Percentiles rank a stretch among this genome's conserved stretches.
These are phyloP conservation scores for Cyaniris semiargus DNA, from an alignment of 2,888 invertebrate genomes.

Conservation along the genomic window DNA sequence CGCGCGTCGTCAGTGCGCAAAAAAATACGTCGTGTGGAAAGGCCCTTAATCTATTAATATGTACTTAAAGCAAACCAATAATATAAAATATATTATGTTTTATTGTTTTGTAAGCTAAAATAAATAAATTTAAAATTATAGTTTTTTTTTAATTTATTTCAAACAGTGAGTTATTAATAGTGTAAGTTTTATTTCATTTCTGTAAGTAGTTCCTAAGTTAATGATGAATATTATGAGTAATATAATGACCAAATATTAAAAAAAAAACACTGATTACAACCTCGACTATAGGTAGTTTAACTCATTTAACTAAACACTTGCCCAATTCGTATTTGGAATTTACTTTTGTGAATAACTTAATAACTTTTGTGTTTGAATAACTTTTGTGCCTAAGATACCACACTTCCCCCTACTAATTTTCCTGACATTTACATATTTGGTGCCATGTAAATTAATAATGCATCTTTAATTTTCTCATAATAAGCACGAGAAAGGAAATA, in stretches of 20 bases:
- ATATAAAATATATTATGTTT: not conserved
- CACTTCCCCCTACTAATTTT: not conserved
- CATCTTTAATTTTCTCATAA: slow-evolving; percentile 4
- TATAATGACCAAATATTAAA: too few relatives aligned
- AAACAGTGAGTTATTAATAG: not conserved
- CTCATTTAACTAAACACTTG: too few relatives aligned
- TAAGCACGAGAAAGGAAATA: not conserved
- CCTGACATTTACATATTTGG: not conserved
- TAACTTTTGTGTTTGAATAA: too few relatives aligned
- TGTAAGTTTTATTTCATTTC: too few relatives aligned
- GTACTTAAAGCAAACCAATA: not conserved
- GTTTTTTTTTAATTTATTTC: not conserved
- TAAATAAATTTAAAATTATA: not conserved
- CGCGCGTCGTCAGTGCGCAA: too few relatives aligned
- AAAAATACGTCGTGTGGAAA: too few relatives aligned
- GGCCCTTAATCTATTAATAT: not conserved
- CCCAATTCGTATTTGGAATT: too few relatives aligned
- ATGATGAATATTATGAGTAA: too few relatives aligned
- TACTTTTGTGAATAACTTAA: too few relatives aligned
- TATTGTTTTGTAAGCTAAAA: not conserved
- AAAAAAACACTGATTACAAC: too few relatives aligned
- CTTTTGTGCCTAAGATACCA: not conserved
- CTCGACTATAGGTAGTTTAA: too few relatives aligned
- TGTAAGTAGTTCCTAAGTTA: too few relatives aligned
- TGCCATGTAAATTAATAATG: not conserved